These are phyloP conservation scores for Phalera bucephala DNA, from an alignment of 2,888 invertebrate genomes.

Conservation along the genomic window DNA sequence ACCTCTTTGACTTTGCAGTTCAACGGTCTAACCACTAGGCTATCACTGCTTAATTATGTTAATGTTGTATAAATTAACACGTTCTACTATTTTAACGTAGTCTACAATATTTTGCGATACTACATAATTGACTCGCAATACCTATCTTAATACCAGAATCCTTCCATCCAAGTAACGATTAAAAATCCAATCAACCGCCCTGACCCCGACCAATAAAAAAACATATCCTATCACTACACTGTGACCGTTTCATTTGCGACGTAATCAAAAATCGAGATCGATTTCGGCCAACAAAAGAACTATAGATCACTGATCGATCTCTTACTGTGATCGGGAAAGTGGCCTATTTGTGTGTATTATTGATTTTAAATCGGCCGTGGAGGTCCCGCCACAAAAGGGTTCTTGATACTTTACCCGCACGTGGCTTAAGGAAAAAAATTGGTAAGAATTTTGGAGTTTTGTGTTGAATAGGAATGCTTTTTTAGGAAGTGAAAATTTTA, in stretches of 20 bases:
- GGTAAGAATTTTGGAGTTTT: slow-evolving; percentile 13
- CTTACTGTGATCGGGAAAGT: slow-evolving; percentile 73
- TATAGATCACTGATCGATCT: slow-evolving; percentile 74
- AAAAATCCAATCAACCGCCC: slow-evolving; percentile 31
- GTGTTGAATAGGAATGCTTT: slow-evolving; percentile 4
- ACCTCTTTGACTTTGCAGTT: too few relatives aligned
- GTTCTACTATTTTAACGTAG: too few relatives aligned
- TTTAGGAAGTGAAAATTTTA: background rate
- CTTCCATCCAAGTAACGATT: slow-evolving; percentile 17
- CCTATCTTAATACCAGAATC: too few relatives aligned
- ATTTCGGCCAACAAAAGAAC: slow-evolving; percentile 71
- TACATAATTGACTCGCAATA: too few relatives aligned
- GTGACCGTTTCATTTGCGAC: slow-evolving; percentile 56
- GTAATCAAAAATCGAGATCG: slow-evolving; percentile 69
- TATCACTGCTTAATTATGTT: too few relatives aligned
- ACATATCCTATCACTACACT: slow-evolving; percentile 36
- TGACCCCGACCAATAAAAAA: slow-evolving; percentile 36
- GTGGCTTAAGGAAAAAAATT: slow-evolving; percentile 16
- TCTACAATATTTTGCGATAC: too few relatives aligned
- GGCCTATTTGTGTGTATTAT: slow-evolving; percentile 70
- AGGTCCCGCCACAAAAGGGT: slow-evolving; percentile 53
- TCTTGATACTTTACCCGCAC: slow-evolving; percentile 31
- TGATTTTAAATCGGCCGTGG: slow-evolving; percentile 75
- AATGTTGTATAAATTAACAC: too few relatives aligned
- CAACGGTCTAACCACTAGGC: too few relatives aligned